Evolutionary conservation across 1,140 invertebrate species (phyloP).

Genomic region (Drosophila burlai): DNA sequence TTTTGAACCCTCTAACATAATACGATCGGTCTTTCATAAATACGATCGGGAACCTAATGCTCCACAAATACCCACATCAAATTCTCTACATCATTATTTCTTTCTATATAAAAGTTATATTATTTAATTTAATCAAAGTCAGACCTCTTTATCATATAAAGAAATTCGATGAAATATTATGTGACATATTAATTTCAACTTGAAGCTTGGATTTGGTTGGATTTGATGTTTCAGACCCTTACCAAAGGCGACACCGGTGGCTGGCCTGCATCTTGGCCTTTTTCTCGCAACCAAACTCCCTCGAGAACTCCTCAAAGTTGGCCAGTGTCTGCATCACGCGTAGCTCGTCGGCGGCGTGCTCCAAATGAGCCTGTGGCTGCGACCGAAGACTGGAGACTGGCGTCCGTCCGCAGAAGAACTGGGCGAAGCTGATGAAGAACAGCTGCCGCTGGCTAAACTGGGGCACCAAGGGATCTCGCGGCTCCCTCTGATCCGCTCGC

Average conservation of each 20-base stretch:
- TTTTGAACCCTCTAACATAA: too few relatives aligned
- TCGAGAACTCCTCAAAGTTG: conserved; percentile 93
- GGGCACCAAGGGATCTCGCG: conserved; percentile 80
- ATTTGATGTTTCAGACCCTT: neutral
- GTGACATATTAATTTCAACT: neutral
- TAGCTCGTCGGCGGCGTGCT: conserved; percentile 93
- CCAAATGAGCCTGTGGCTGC: conserved; percentile 89
- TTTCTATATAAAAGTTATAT: too few relatives aligned
- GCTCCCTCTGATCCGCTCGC: conserved; percentile 35
- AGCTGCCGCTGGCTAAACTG: conserved; percentile 90
- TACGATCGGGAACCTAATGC: too few relatives aligned
- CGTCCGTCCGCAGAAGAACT: conserved; percentile 95
- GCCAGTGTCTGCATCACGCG: conserved; percentile 92
- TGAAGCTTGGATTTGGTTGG: too few relatives aligned
- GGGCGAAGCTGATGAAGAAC: conserved; percentile 94
- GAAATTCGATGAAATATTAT: neutral
- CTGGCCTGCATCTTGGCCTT: conserved; percentile 92
- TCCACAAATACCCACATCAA: too few relatives aligned
- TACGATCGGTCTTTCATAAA: too few relatives aligned
- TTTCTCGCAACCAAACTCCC: conserved; percentile 89
- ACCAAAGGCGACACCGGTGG: conserved; percentile 95
- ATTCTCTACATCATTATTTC: too few relatives aligned
- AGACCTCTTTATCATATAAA: too few relatives aligned
- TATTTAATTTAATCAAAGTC: too few relatives aligned
- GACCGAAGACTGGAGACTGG: conserved; percentile 91